Evolutionary conservation across 2,888 invertebrate species (phyloP).

Genomic region (Troilus luridus): DNA sequence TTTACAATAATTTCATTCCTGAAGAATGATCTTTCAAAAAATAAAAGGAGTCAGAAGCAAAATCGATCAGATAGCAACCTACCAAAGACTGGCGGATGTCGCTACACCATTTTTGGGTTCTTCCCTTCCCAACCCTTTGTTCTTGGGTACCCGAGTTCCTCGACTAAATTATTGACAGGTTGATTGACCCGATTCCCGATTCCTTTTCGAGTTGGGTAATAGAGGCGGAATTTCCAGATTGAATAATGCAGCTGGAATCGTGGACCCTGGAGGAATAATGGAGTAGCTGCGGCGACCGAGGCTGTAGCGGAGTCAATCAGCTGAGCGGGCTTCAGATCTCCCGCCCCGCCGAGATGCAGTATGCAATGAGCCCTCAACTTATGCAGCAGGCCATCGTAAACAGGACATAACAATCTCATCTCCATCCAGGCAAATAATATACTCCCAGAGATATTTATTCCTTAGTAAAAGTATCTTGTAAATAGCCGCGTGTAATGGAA

Average conservation of each 20-base stretch:
- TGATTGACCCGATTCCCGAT: constrained; percentile 32
- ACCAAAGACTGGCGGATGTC: neutral
- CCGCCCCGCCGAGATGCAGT: neutral
- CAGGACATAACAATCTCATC: constrained; percentile 42
- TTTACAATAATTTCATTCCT: too few relatives aligned
- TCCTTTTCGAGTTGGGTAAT: constrained; percentile 21
- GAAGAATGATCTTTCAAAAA: too few relatives aligned
- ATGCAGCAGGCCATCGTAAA: neutral
- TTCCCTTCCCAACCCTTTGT: neutral
- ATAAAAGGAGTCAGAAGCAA: neutral
- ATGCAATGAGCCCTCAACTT: constrained; percentile 5
- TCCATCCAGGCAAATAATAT: neutral
- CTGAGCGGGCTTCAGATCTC: neutral
- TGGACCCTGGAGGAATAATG: constrained; percentile 23
- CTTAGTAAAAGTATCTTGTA: neutral
- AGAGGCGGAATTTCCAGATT: constrained; percentile 26
- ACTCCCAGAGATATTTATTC: neutral
- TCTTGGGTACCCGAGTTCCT: neutral
- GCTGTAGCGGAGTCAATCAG: neutral
- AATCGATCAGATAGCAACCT: neutral
- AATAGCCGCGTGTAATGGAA: neutral
- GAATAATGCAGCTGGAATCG: constrained; percentile 14
- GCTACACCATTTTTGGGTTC: neutral
- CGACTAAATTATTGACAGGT: constrained; percentile 18
- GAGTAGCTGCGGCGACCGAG: neutral